phyloP scores from a whole-genome alignment of 2,888 invertebrate genomes.

The Orchesella flavescens region DNA sequence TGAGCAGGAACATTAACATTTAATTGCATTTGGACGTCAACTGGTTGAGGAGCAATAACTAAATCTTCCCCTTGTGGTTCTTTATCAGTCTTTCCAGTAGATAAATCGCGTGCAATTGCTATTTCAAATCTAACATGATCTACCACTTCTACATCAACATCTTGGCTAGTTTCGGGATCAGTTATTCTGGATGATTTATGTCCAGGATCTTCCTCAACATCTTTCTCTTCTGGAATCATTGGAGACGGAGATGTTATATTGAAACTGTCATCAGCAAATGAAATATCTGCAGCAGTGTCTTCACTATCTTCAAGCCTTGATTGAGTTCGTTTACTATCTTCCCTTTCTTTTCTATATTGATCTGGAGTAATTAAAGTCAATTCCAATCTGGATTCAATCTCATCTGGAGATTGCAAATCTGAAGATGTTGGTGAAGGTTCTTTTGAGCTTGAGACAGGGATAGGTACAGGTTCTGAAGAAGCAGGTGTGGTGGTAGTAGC shows the following conservation, averaged over 20 bases:
- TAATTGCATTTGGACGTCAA: too few species aligned
- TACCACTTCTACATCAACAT: background rate
- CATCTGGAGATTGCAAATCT: constrained; percentile 35
- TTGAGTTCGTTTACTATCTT: constrained; percentile 21
- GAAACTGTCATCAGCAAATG: constrained; percentile 3
- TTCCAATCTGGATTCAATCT: constrained; percentile 33
- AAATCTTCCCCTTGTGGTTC: too few species aligned
- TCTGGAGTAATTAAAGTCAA: constrained; percentile 44
- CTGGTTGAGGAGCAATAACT: too few species aligned
- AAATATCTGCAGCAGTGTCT: constrained; percentile 37
- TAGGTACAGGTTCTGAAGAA: background rate
- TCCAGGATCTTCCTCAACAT: too few species aligned
- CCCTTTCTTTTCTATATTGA: constrained; percentile 38
- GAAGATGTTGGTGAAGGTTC: constrained; percentile 31
- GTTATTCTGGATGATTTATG: too few species aligned
- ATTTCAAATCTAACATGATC: background rate
- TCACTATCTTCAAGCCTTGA: constrained; percentile 39
- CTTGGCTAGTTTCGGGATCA: too few species aligned
- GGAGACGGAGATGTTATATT: constrained; percentile 10
- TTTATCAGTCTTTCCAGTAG: background rate
- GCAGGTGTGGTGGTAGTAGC: background rate
- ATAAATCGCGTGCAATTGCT: too few species aligned
- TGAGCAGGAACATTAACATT: too few species aligned
- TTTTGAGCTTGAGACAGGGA: background rate
- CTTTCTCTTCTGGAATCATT: constrained; percentile 21